Evolutionary conservation across 2,797 vertebrate species (phyloP), one percentile per base, ranked within the genome.

Genomic region (Synanceia verrucosa): DNA sequence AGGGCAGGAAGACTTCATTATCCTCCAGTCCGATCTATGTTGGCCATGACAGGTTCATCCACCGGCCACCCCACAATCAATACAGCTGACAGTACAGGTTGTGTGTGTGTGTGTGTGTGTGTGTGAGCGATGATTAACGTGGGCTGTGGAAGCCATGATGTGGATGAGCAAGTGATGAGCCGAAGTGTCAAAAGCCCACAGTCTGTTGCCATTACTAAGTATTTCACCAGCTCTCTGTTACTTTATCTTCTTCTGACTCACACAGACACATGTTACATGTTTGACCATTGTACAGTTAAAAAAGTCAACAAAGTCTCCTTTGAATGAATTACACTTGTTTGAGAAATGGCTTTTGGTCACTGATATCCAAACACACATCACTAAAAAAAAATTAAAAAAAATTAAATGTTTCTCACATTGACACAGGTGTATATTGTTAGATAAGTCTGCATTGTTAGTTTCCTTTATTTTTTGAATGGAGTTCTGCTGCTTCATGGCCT

Each of bases 1-100:
- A 85, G 89, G 65, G 72, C 86, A 88, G 83, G 86, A 94, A 88
- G 89, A 92, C 94, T 94, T 94, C 92, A 94, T 94, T 94, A 94
- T 94, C 91, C 86, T 87, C 83, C 91, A 79, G 86, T 89, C 88
- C 89, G 85, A 86, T 92, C 91, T 91, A 69, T 93, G 91, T 93
- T 91, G 88, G 90, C 86, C 79, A 74, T 94, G 93, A 94, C 92
- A 91, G 91, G 88, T 93, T 93, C 92, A 93, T 93, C 93, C 89
- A 82, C 85, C 51, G 82, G 86, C 84, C 91, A 89, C 84, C 70
- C 51, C 77, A 65, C 75, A 85, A 93, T 94, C 92, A 60, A 94
- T 94, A 92, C 60, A 68, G 80, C 84, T 90, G 91, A 91, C 92
- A 90, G 87, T 87, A 88, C 79, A 76, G 39, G 68, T 76, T 65